phyloP scores from a whole-genome alignment of 64 coral and sea anemone genomes.

The Acropora yongei region DNA sequence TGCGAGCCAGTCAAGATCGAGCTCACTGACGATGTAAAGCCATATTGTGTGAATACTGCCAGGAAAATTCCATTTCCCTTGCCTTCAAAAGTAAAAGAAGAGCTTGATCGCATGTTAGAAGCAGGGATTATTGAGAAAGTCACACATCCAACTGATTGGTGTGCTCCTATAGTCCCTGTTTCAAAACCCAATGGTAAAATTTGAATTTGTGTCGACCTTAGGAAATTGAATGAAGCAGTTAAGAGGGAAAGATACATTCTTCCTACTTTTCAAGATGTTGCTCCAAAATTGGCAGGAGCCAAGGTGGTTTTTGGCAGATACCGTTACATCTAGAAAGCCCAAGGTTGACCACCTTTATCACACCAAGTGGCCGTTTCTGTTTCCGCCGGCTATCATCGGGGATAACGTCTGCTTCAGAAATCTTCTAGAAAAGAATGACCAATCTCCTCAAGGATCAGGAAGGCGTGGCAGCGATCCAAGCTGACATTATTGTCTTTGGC shows the following conservation, averaged over 20 bases:
- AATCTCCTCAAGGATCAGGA: constrained; percentile 23
- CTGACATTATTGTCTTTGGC: constrained; percentile 32
- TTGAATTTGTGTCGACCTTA: neutral
- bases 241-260: constrained; percentile 53
- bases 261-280: constrained; percentile 33
- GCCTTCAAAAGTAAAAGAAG: too few species aligned
- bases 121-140: too few species aligned
- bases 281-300: constrained; percentile 13
- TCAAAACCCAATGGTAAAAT: constrained; percentile 27
- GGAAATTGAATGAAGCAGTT: constrained; percentile 24
- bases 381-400: constrained; percentile 10
- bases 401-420: constrained; percentile 29
- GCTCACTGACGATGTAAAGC: too few species aligned
- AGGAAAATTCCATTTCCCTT: too few species aligned
- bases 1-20: too few species aligned
- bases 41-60: too few species aligned
- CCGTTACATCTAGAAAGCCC: neutral
- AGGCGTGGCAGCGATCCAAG: constrained; percentile 5
- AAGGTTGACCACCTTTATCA: constrained; percentile 36
- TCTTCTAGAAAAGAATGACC: constrained; percentile 35
- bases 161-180: neutral
- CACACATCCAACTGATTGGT: too few species aligned
- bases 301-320: constrained; percentile 38
- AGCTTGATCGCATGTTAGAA: too few species aligned
- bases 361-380: constrained; percentile 9